Percentiles rank a stretch among this genome's conserved stretches.
Evolutionary conservation across 1,140 invertebrate genomes (phyloP).

Genomic region (Pygmarrhopalites habei): DNA sequence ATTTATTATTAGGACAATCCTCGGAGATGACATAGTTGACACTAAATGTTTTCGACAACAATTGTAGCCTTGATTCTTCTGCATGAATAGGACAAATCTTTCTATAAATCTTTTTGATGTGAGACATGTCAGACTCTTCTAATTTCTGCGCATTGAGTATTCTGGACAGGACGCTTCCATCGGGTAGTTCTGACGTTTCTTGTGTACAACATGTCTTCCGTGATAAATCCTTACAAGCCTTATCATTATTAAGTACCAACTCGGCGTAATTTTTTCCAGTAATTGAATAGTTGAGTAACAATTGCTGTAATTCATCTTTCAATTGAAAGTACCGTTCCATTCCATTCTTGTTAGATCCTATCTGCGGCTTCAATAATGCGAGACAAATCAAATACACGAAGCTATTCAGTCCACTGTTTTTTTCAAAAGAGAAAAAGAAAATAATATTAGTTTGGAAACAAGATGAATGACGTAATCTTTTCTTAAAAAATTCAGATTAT

Average conservation of each 20-base stretch:
- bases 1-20: conserved; percentile 21
- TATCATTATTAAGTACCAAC: not conserved
- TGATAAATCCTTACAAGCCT: not conserved
- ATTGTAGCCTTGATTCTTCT: no score
- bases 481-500: no score
- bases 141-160: conserved; percentile 43
- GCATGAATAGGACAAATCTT: conserved; percentile 31
- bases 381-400: conserved; percentile 43
- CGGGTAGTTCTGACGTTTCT: not conserved
- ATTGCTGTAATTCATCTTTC: not conserved
- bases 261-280: not conserved
- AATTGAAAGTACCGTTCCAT: not conserved
- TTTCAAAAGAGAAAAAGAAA: no score
- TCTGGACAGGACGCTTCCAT: conserved; percentile 41
- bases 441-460: no score
- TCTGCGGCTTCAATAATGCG: conserved; percentile 41
- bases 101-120: conserved; percentile 41
- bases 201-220: not conserved
- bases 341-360: not conserved
- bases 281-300: not conserved
- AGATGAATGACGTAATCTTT: no score
- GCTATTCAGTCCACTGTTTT: conserved; percentile 38
- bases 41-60: no score
- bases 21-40: no score
- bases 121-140: conserved; percentile 36